These are phyloP conservation scores for Lerista edwardsae DNA, from an alignment of 2,797 vertebrate species.

Conservation along the genomic window DNA sequence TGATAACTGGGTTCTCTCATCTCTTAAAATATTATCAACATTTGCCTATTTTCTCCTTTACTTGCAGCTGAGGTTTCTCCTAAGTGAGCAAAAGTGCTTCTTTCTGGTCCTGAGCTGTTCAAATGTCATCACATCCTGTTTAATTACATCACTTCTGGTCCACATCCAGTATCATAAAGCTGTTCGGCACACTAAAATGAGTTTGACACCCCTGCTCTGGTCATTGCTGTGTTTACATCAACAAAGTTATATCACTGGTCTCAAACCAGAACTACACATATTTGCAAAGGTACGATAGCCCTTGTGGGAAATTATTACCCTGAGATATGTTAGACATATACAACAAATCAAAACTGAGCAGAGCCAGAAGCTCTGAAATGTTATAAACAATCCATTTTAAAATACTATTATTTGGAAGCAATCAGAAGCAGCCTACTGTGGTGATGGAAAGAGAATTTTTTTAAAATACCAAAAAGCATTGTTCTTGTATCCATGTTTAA, in stretches of 20 bases:
- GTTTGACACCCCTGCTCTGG: no score
- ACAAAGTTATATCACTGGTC: neutral
- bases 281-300: neutral
- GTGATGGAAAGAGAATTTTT: neutral
- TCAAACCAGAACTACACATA: conserved; percentile 12
- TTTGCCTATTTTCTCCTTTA: no score
- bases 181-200: no score
- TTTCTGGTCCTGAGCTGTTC: no score
- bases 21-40: no score
- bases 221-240: no score
- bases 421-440: neutral
- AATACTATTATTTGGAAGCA: neutral
- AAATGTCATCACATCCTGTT: no score
- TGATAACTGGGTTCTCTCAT: no score
- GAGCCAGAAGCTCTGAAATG: neutral
- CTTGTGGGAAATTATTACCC: neutral
- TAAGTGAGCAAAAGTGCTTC: no score
- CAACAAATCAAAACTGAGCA: neutral
- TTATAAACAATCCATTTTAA: neutral
- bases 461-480: neutral
- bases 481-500: neutral
- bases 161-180: no score
- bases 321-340: neutral
- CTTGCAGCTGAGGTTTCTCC: no score
- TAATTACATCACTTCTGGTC: no score